Evolutionary conservation across 53 echinoderm and acorn worm species (phyloP).

Genomic region (Actinopyga echinites): DNA sequence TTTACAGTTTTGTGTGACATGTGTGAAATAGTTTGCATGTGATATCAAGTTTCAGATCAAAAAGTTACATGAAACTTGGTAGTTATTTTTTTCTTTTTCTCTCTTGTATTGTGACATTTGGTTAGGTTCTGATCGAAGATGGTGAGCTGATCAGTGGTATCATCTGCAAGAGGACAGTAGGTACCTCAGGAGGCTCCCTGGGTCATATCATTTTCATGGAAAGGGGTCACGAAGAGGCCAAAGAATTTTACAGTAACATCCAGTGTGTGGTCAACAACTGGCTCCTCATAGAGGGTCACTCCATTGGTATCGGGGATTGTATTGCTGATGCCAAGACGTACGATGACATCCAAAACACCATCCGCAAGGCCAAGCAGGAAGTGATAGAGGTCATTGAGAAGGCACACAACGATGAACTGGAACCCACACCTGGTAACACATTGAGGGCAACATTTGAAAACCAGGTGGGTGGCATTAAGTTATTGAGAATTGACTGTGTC

Average conservation of each 20-base stretch:
- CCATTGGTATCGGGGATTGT: slow-evolving; percentile 95
- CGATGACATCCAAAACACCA: slow-evolving; percentile 96
- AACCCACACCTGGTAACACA: slow-evolving; percentile 98
- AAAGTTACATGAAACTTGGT: too few species aligned
- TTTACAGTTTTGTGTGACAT: too few species aligned
- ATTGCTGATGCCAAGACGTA: slow-evolving; percentile 94
- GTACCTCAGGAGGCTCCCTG: slow-evolving; percentile 90
- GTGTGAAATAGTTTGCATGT: too few species aligned
- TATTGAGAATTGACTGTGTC: too few species aligned
- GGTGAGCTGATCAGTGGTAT: slow-evolving; percentile 96
- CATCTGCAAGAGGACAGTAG: slow-evolving; percentile 97
- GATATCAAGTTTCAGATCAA: too few species aligned
- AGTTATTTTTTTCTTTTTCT: too few species aligned
- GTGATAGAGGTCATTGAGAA: slow-evolving; percentile 99
- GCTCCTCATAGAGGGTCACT: slow-evolving; percentile 89
- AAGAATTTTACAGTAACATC: slow-evolving; percentile 97
- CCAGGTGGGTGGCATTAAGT: slow-evolving; percentile 74
- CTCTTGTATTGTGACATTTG: background rate
- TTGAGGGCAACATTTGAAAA: slow-evolving; percentile 99
- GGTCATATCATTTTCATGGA: slow-evolving; percentile 99
- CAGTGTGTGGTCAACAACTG: slow-evolving; percentile 97
- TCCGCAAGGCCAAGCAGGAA: slow-evolving; percentile 93
- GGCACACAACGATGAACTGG: slow-evolving; percentile 95
- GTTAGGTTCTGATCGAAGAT: slow-evolving; percentile 88
- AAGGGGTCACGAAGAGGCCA: slow-evolving; percentile 84